Evolutionary conservation across 2,888 invertebrate genomes (phyloP).

Genomic region (Tricholauxania praeusta): DNA sequence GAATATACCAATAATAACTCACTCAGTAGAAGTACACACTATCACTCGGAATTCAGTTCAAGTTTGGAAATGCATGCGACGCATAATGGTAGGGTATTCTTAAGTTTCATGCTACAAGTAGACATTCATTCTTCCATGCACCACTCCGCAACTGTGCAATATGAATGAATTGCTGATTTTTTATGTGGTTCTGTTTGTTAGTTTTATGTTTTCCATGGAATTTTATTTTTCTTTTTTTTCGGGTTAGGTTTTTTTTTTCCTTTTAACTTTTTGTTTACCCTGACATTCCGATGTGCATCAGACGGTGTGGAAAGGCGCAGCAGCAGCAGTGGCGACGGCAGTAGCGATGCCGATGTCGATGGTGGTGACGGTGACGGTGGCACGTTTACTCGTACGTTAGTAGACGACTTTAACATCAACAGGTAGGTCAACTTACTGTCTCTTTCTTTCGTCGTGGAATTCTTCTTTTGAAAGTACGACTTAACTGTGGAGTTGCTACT

Average conservation of each 20-base stretch:
- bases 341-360: background rate
- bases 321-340: constrained; percentile 21
- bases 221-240: constrained; percentile 22
- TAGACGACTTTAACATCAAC: constrained; percentile 31
- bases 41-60: no score
- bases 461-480: constrained; percentile 20
- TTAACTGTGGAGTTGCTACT: constrained; percentile 20
- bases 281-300: constrained; percentile 45
- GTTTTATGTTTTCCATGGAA: constrained; percentile 6
- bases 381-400: constrained; percentile 14
- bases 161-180: background rate
- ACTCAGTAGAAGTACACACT: no score
- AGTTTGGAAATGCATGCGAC: no score
- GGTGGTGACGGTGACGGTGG: background rate
- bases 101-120: no score
- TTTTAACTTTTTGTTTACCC: constrained; percentile 41
- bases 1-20: no score
- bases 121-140: background rate
- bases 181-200: background rate
- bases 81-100: no score
- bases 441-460: constrained; percentile 9
- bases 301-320: constrained; percentile 33
- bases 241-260: constrained; percentile 15
- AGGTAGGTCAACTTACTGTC: constrained; percentile 33
- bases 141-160: background rate